Evolutionary conservation across 37 sponge, comb jelly and placozoan species (phyloP), one percentile per base, ranked within the genome.

Genomic region (Ephydatia muelleri): DNA sequence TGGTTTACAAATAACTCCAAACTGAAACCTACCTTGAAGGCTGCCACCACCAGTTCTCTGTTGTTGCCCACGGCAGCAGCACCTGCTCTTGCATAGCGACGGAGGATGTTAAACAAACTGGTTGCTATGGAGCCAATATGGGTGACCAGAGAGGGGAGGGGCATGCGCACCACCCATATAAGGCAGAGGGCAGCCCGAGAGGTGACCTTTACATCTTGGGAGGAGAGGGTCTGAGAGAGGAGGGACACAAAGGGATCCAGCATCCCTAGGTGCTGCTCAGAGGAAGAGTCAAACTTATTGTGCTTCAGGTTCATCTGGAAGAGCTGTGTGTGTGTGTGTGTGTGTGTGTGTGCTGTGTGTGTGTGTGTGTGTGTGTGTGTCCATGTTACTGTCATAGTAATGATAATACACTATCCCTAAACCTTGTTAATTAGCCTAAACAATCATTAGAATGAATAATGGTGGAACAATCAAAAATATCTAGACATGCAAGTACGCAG

Each of bases 211-310:
- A 70, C 66, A 64, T 94, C 83, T 25, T 38, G 78, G 35, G 95
- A 91, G 69, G 76, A 68, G 75, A 94, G 72, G 68, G 83, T 64
- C 33, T 76, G 47, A 0, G 84, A 31, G 27, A 94, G 80, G 71
- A 94, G 83, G 43, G 85, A 38, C n/a, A 91, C 76, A 38, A 91
- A 91, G 25, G 95, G 95, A 49, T 94, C 95, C 86, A 94, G 35
- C 95, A 94, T 94, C 19, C 64, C 43, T n/a, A 94, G 83, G 37
- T 83, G 83, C 6, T 83, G 85, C 3, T 65, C 40, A 36, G 49
- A 28, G 13, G 83, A 68, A 30, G 67, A 38, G 49, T 88, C 73
- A 65, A 88, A 73, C 39, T 80, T 91, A n/a, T 65, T 73, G 27
- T 65, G 80, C 73, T 88, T 94, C 66, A 94, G 73, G 30, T 67